Evolutionary conservation across 2,797 vertebrate genomes (phyloP).

Genomic region (Sebastes umbrosus): DNA sequence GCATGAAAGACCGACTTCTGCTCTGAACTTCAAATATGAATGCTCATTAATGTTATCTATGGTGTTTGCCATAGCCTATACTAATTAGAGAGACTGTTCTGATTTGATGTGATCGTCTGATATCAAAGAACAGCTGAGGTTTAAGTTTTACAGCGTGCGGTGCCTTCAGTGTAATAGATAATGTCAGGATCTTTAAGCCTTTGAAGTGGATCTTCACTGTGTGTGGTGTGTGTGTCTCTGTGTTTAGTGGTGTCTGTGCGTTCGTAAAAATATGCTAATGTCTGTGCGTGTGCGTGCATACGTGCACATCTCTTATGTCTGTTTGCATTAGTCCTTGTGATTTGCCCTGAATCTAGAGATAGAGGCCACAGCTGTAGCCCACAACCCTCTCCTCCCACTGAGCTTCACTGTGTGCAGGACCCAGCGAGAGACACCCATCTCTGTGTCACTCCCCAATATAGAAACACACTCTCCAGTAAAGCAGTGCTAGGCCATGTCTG

Average conservation of each 20-base stretch:
- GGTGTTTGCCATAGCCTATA: neutral
- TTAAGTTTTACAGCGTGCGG: neutral
- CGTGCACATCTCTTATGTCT: slow-evolving; percentile 44
- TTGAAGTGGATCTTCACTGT: slow-evolving; percentile 27
- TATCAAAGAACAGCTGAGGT: slow-evolving; percentile 6
- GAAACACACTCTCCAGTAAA: slow-evolving; percentile 34
- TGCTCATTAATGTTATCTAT: neutral
- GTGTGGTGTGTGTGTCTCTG: slow-evolving; percentile 7
- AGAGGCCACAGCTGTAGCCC: slow-evolving; percentile 69
- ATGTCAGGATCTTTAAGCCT: slow-evolving; percentile 3
- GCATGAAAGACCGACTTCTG: neutral
- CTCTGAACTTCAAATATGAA: neutral
- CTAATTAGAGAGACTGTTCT: neutral
- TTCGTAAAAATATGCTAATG: slow-evolving; percentile 16
- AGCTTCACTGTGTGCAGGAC: slow-evolving; percentile 24
- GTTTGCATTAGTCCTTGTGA: slow-evolving; percentile 63
- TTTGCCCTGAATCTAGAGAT: slow-evolving; percentile 65
- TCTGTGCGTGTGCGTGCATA: slow-evolving; percentile 2
- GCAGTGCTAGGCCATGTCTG: neutral
- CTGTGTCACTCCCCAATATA: slow-evolving; percentile 31
- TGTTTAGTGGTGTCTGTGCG: slow-evolving; percentile 28
- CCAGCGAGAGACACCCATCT: slow-evolving; percentile 30
- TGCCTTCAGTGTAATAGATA: neutral
- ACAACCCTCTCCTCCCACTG: slow-evolving; percentile 43
- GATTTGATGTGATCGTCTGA: neutral